Percentiles rank a stretch among this genome's conserved stretches.
Conservation (phyloP, 2,113 vertebrate genomes). For the Pituophis catenifer region DNA sequence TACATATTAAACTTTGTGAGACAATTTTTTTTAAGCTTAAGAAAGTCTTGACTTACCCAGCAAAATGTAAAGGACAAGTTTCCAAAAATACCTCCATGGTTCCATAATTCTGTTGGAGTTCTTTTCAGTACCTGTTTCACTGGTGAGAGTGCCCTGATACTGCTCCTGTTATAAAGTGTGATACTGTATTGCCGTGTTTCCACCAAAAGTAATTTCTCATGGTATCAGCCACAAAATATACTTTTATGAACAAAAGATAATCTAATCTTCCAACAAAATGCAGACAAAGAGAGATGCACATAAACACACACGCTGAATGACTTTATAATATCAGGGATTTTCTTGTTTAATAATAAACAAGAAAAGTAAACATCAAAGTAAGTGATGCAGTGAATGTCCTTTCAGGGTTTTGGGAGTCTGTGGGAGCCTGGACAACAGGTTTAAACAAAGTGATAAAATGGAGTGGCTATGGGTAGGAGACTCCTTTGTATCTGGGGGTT, state of each 20-base stretch:
- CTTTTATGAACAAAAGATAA: background rate
- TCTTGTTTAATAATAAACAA: background rate
- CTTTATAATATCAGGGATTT: background rate
- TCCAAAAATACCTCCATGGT: conserved; percentile 19
- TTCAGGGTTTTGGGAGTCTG: too few species aligned
- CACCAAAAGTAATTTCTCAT: conserved; percentile 32
- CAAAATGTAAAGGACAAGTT: background rate
- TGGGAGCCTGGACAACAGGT: too few species aligned
- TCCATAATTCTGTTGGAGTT: conserved; percentile 34
- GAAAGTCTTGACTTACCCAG: conserved; percentile 51
- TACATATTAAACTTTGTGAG: too few species aligned
- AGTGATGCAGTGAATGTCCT: too few species aligned
- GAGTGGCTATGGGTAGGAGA: too few species aligned
- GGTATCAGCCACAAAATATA: background rate
- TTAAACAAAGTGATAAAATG: too few species aligned
- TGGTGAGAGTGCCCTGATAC: conserved; percentile 12
- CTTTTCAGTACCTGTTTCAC: background rate
- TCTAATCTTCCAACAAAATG: background rate
- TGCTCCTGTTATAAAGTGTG: conserved; percentile 50
- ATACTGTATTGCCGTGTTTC: conserved; percentile 33
- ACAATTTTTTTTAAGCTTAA: background rate
- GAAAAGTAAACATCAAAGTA: too few species aligned
- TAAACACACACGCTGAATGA: background rate
- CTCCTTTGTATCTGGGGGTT: too few species aligned
- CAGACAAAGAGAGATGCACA: background rate